phyloP scores from a whole-genome alignment of 2,888 invertebrate species.

The Bedellia somnulentella region DNA sequence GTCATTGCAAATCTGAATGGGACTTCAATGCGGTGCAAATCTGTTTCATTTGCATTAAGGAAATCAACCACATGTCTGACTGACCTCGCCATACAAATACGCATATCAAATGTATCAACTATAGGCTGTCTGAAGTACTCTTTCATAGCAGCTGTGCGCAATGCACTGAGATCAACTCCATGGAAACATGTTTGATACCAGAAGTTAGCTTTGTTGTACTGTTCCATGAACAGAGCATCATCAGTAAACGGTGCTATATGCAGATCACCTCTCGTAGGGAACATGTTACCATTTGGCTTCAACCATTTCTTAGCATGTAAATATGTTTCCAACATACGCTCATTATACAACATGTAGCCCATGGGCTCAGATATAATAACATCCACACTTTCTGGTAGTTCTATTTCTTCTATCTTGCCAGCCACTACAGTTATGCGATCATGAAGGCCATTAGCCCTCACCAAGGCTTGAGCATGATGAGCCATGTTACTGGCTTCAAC shows the following conservation, averaged over 20 bases:
- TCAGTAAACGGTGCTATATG: slow-evolving; percentile 98
- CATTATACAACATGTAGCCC: slow-evolving; percentile 99
- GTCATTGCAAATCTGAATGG: slow-evolving; percentile 91
- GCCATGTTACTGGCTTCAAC: slow-evolving; percentile 99
- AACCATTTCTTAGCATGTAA: slow-evolving; percentile 98
- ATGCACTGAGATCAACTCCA: slow-evolving; percentile 91
- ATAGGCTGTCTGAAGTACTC: slow-evolving; percentile 98
- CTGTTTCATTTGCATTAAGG: slow-evolving; percentile 86
- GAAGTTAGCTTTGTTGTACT: slow-evolving; percentile 97
- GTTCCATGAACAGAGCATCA: slow-evolving; percentile 96
- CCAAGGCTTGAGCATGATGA: slow-evolving; percentile 88
- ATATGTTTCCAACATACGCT: slow-evolving; percentile 98
- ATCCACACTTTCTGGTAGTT: slow-evolving; percentile 92
- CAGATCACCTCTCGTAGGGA: slow-evolving; percentile 93
- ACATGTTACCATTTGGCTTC: slow-evolving; percentile 92
- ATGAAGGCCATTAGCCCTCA: slow-evolving; percentile 84
- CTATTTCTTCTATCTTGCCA: slow-evolving; percentile 98
- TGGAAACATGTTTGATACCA: slow-evolving; percentile 99
- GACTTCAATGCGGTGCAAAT: slow-evolving; percentile 93
- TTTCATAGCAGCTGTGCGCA: slow-evolving; percentile 92
- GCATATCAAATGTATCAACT: slow-evolving; percentile 97
- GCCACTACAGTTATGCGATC: slow-evolving; percentile 91
- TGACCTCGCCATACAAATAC: slow-evolving; percentile 95
- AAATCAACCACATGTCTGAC: slow-evolving; percentile 94
- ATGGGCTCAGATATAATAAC: slow-evolving; percentile 98